Base-by-base conservation (phyloP, 2,797 vertebrate genomes). In the Lateolabrax maculatus region DNA sequence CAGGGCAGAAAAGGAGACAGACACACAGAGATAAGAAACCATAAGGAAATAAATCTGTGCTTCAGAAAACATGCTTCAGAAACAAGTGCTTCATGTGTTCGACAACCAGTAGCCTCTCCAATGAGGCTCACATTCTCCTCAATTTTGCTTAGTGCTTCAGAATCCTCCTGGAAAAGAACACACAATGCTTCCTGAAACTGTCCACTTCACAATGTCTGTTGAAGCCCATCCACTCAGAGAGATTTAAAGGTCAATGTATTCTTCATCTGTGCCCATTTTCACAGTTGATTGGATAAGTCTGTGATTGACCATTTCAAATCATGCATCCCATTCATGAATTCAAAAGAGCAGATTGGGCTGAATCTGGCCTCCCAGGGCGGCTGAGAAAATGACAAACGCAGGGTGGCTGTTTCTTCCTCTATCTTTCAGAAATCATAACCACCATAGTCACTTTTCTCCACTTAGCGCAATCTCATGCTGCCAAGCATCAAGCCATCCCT, bases 261-360 rank as follows among this genome's bases (percentile, higher is more conserved):
- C 76, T 77, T 66, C 71, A 70, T 78, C 70, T 25, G 62, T 44
- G 64, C 44, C 73, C 46, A 48, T 79, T 83, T 84, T 88, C 85
- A 84, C 83, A 87, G 68, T 46, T 62, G 75, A 89, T 58, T 79
- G 81, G 44, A 36, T 44, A 27, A 62, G 36, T 58, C 61, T 70
- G 65, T 39, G 74, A 71, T 69, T 80, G 81, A 84, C 64, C 56
- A 39, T 84, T 83, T 89, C 65, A 37, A 61, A 79, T 58, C 53
- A 49, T 19, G 27, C 43, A 46, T 77, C 37, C 71, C 53, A 64
- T 72, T 89, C 58, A 71, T n/a, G 71, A 78, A 78, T 76, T 79
- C 52, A 71, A 77, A 84, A 49, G 52, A 83, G 67, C 83, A 77
- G 83, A 71, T 71, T 87, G 80, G 23, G 39, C 23, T 44, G 57